Percentiles rank a stretch among this genome's conserved stretches.
phyloP scores from a whole-genome alignment of 2,797 vertebrate species.

The Galago senegalensis region DNA sequence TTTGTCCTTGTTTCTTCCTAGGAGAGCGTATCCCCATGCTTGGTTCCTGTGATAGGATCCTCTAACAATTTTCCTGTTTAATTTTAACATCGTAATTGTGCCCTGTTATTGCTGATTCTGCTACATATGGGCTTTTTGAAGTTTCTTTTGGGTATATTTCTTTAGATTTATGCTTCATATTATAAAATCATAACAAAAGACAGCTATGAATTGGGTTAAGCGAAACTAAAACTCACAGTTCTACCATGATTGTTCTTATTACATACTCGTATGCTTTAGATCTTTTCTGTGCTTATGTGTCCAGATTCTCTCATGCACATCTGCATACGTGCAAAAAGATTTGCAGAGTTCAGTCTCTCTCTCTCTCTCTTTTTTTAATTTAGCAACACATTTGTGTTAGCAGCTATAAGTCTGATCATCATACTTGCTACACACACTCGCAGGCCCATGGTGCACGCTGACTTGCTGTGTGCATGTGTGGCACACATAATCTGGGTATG shows the following conservation, averaged over 20 bases:
- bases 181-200: not conserved
- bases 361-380: not conserved
- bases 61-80: not conserved
- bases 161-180: not conserved
- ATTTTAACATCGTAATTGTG: not conserved
- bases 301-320: not conserved
- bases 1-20: slow-evolving; percentile 57
- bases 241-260: not conserved
- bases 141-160: not conserved
- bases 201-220: not conserved
- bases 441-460: rapidly evolving
- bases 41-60: not conserved
- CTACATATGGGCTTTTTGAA: not conserved
- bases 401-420: not conserved
- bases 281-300: not conserved
- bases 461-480: not conserved
- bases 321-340: not conserved
- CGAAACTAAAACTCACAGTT: not conserved
- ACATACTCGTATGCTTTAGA: not conserved
- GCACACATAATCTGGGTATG: not conserved
- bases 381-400: not conserved
- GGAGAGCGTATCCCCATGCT: not conserved
- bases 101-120: not conserved
- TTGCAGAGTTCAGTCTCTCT: not conserved
- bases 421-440: not conserved